Conservation (phyloP, 2,113 vertebrate genomes). For the Psittacara wagleri region DNA sequence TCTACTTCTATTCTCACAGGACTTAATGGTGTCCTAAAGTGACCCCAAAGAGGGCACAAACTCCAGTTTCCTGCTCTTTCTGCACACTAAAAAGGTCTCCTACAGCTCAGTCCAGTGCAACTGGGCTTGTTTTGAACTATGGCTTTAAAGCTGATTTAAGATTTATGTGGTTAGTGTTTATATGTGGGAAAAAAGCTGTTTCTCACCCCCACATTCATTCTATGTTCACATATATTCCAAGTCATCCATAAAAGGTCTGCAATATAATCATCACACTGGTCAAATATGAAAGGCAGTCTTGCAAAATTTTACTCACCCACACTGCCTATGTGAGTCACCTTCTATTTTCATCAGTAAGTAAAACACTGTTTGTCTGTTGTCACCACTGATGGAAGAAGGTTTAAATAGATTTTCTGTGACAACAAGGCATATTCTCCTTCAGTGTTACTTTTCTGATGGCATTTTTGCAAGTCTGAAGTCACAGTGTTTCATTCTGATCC, state of each 20-base stretch:
- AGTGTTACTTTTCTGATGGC: background rate
- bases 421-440: background rate
- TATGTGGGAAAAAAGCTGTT: background rate
- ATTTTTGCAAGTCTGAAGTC: background rate
- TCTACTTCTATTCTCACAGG: background rate
- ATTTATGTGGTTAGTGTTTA: background rate
- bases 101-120: background rate
- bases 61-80: background rate
- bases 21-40: background rate
- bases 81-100: background rate
- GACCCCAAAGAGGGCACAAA: background rate
- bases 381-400: background rate
- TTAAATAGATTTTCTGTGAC: background rate
- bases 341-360: background rate
- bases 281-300: slow-evolving; percentile 16
- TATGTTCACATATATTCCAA: background rate
- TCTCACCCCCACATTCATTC: background rate
- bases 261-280: background rate
- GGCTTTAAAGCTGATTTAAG: background rate
- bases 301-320: background rate
- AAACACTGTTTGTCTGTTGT: background rate
- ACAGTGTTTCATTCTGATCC: background rate
- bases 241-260: slow-evolving; percentile 35
- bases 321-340: slow-evolving; percentile 26
- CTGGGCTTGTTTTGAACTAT: background rate